phyloP scores from a whole-genome alignment of 2,797 vertebrate species.

The Epinephelus awoara region DNA sequence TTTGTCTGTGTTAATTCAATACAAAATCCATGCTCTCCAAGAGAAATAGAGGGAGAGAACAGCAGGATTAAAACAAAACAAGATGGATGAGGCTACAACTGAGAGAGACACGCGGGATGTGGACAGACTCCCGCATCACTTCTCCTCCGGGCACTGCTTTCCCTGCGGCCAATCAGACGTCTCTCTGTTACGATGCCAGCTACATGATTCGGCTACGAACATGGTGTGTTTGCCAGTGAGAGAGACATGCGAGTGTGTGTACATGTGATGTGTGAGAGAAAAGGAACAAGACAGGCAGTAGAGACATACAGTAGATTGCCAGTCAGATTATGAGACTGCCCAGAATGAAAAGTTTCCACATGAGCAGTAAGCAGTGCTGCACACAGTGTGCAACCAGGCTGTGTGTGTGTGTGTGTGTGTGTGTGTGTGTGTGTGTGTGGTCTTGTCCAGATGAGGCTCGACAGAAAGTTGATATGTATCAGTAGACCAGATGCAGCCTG shows the following conservation, averaged over 20 bases:
- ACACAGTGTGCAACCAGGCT: conserved; percentile 10
- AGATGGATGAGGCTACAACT: neutral
- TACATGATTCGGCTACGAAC: neutral
- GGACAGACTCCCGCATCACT: neutral
- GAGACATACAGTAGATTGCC: conserved; percentile 9
- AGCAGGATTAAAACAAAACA: neutral
- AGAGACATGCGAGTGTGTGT: neutral
- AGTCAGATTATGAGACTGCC: conserved; percentile 38
- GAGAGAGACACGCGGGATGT: conserved; percentile 5
- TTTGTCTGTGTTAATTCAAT: neutral
- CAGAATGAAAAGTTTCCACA: conserved; percentile 47
- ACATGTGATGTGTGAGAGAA: conserved; percentile 4
- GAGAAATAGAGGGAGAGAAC: neutral
- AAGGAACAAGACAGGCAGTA: neutral
- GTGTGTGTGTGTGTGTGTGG: conserved; percentile 23
- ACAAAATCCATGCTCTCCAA: neutral
- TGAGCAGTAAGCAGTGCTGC: conserved; percentile 9
- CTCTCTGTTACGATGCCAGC: conserved; percentile 5
- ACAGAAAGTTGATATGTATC: conserved; percentile 59
- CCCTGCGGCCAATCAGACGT: conserved; percentile 27
- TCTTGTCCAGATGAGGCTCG: conserved; percentile 39
- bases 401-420: conserved; percentile 34
- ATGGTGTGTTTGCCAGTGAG: conserved; percentile 1
- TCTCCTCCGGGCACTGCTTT: neutral
- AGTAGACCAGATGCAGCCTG: conserved; percentile 47